These are phyloP conservation scores for Parasteatoda tepidariorum DNA, from an alignment of 1,140 invertebrate genomes.

Conservation along the genomic window DNA sequence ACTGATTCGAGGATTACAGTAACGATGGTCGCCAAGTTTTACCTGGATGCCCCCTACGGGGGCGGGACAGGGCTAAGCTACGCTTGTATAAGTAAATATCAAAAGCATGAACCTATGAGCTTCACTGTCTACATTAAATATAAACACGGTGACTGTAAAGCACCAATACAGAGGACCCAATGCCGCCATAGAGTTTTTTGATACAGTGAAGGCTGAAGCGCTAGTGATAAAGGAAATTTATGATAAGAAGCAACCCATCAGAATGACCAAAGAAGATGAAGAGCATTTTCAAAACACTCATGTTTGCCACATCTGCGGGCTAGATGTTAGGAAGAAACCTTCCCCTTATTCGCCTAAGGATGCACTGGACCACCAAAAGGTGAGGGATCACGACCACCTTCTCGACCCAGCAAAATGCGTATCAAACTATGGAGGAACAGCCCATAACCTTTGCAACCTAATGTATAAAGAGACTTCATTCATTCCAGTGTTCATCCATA, in stretches of 20 bases:
- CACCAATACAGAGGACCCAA: background rate
- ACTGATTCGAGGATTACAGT: too few species aligned
- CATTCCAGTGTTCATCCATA: background rate
- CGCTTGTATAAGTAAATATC: conserved; percentile 3
- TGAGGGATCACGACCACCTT: conserved; percentile 9
- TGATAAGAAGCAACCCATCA: background rate
- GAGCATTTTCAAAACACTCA: background rate
- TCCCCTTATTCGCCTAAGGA: background rate
- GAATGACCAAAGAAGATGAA: background rate
- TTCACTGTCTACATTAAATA: background rate
- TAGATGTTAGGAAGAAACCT: background rate
- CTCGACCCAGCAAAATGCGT: background rate
- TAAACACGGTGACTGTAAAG: background rate
- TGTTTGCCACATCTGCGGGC: background rate
- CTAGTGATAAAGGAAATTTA: background rate
- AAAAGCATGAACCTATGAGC: conserved; percentile 18
- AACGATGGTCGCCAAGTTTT: too few species aligned
- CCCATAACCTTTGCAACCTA: background rate
- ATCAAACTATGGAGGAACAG: background rate
- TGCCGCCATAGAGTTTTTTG: background rate
- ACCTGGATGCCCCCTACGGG: too few species aligned
- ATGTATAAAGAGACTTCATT: background rate
- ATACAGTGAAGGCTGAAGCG: background rate
- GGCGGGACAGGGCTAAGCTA: too few species aligned
- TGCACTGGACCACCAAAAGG: background rate